Conservation (phyloP, 2,797 vertebrate species). For the Melanotaenia boesemani region DNA sequence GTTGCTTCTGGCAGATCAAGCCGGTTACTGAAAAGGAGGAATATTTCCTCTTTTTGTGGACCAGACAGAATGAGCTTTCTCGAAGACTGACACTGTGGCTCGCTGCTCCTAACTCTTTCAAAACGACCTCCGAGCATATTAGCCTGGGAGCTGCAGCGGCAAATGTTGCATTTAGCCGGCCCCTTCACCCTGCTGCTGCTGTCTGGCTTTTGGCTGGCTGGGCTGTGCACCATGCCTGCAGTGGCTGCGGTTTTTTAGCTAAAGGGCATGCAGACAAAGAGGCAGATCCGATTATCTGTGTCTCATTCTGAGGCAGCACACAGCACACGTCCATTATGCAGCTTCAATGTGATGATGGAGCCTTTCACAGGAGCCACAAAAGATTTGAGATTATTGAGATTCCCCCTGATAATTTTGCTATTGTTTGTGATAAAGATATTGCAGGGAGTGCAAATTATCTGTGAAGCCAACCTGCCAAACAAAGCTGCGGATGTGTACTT, state of each 20-base stretch:
- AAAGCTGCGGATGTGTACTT: constrained; percentile 55
- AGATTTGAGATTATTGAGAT: constrained; percentile 73
- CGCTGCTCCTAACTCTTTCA: constrained; percentile 41
- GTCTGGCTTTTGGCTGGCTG: constrained; percentile 56
- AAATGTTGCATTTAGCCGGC: constrained; percentile 62
- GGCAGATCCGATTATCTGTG: constrained; percentile 71
- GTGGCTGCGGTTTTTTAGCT: constrained; percentile 61
- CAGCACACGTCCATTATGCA: constrained; percentile 58
- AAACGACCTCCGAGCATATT: constrained; percentile 68
- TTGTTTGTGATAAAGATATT: constrained; percentile 70
- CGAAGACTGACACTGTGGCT: constrained; percentile 28
- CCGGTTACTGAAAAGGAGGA: constrained; percentile 48
- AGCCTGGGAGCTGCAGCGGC: constrained; percentile 48
- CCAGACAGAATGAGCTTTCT: constrained; percentile 56
- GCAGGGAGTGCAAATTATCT: constrained; percentile 58
- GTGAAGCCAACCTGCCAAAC: constrained; percentile 59
- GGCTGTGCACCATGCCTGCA: constrained; percentile 42
- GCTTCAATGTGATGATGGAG: constrained; percentile 59
- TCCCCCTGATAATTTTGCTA: constrained; percentile 57
- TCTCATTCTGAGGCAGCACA: constrained; percentile 66
- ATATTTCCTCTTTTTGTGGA: constrained; percentile 51
- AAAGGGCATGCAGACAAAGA: constrained; percentile 75
- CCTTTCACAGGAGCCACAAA: constrained; percentile 73
- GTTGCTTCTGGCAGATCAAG: constrained; percentile 59
- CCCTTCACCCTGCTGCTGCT: constrained; percentile 42